These are phyloP conservation scores for Phoebastria nigripes DNA, from an alignment of 2,797 vertebrate species.

Conservation along the genomic window DNA sequence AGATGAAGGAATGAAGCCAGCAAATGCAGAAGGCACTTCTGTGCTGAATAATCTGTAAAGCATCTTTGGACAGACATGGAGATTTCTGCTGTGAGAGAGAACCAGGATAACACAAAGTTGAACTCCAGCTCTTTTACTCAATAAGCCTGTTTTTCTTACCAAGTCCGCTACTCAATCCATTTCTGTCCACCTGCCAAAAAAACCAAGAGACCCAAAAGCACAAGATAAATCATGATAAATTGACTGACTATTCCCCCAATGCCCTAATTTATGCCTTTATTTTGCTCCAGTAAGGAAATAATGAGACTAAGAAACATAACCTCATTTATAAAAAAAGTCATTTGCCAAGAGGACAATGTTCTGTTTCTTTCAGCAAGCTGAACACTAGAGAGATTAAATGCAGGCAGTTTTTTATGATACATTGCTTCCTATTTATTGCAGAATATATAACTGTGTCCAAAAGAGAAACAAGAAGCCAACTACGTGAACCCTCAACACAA, in stretches of 20 bases:
- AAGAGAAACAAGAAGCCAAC: not conserved
- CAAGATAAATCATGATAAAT: constrained; percentile 26
- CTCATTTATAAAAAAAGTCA: not conserved
- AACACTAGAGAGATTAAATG: not conserved
- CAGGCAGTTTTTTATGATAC: not conserved
- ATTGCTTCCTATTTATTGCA: not conserved
- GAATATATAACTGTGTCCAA: not conserved
- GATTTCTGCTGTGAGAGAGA: not conserved
- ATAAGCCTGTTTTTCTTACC: not conserved
- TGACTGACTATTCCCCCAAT: not conserved
- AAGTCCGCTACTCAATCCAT: not conserved
- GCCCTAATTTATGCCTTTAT: not conserved
- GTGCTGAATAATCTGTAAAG: not conserved
- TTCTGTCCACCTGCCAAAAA: not conserved
- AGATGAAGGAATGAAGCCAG: not conserved
- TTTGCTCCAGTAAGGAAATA: constrained; percentile 35
- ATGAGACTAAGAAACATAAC: constrained; percentile 38
- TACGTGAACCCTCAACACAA: not conserved
- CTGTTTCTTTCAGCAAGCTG: not conserved
- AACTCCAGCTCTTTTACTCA: not conserved
- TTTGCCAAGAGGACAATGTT: not conserved
- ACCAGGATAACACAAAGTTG: not conserved
- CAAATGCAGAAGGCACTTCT: not conserved
- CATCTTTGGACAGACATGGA: not conserved
- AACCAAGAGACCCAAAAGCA: not conserved